Percentiles rank a stretch among this genome's conserved stretches.
phyloP scores from a whole-genome alignment of 2,113 vertebrate genomes.

The Gymnorhina tibicen region DNA sequence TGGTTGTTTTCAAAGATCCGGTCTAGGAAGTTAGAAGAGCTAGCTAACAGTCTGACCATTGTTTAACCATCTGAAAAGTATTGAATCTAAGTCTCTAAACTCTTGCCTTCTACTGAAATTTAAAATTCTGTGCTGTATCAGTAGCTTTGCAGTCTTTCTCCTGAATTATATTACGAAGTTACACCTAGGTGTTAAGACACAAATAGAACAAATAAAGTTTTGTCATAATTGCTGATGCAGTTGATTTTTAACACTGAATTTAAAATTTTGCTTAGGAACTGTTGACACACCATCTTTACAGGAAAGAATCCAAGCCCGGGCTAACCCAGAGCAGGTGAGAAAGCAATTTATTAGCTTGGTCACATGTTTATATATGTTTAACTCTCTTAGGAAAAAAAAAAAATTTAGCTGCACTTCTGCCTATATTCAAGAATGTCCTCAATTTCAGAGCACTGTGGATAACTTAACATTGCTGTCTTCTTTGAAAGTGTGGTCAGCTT shows the following conservation, averaged over 20 bases:
- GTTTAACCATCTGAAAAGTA: not conserved
- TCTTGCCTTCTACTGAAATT: not conserved
- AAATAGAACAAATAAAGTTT: not conserved
- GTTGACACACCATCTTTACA: constrained; percentile 91
- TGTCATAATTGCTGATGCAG: not conserved
- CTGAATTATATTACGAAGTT: not conserved
- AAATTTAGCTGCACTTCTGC: not conserved
- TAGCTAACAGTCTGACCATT: not conserved
- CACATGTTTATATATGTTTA: not conserved
- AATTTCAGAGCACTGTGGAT: not conserved
- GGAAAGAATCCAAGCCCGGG: constrained; percentile 84
- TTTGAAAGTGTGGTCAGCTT: not conserved
- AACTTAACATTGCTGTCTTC: not conserved
- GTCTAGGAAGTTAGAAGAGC: not conserved
- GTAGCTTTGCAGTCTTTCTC: not conserved
- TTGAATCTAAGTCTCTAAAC: not conserved
- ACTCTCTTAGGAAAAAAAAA: not conserved
- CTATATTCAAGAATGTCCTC: not conserved
- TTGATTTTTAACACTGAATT: not conserved
- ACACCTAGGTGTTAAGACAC: not conserved
- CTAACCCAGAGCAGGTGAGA: constrained; percentile 88
- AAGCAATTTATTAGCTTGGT: not conserved
- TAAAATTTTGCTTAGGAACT: constrained; percentile 75
- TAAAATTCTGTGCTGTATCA: not conserved
- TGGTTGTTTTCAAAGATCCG: not conserved